Evolutionary conservation across 2,113 vertebrate genomes (phyloP).

Genomic region (Zeus faber): DNA sequence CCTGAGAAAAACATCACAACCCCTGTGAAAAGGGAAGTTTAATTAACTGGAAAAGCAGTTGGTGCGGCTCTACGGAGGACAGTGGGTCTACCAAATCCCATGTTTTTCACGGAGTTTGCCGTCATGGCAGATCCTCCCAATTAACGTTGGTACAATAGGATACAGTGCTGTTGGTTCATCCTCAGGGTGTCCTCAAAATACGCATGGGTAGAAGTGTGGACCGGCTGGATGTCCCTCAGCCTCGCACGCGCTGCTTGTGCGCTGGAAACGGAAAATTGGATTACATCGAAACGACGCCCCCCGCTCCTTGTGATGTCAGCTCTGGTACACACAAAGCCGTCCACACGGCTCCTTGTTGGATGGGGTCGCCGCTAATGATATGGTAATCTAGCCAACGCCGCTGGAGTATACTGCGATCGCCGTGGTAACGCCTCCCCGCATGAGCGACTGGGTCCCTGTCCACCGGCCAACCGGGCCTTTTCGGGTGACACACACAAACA

Average conservation of each 20-base stretch:
- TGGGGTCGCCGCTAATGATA: constrained; percentile 41
- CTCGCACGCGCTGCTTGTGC: constrained; percentile 16
- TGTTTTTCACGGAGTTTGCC: too few species aligned
- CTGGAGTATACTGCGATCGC: constrained; percentile 45
- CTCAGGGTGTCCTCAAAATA: too few species aligned
- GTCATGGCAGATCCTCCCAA: too few species aligned
- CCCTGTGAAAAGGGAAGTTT: too few species aligned
- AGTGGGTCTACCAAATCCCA: too few species aligned
- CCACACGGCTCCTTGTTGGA: constrained; percentile 11
- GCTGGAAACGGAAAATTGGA: constrained; percentile 66
- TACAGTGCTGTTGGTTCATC: too few species aligned
- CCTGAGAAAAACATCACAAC: too few species aligned
- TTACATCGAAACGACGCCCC: constrained; percentile 58
- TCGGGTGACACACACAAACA: background rate
- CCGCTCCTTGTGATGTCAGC: constrained; percentile 49
- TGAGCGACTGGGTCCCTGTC: background rate
- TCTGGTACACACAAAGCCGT: constrained; percentile 29
- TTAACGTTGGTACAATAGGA: too few species aligned
- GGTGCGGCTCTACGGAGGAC: too few species aligned
- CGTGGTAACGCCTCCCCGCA: constrained; percentile 16
- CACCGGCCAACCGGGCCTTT: too few species aligned
- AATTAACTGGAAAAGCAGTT: too few species aligned
- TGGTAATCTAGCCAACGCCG: constrained; percentile 52
- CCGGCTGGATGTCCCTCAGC: background rate
- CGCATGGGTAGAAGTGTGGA: too few species aligned